Conservation (phyloP, 2,888 invertebrate species). For the Euspilapteryx auroguttella region DNA sequence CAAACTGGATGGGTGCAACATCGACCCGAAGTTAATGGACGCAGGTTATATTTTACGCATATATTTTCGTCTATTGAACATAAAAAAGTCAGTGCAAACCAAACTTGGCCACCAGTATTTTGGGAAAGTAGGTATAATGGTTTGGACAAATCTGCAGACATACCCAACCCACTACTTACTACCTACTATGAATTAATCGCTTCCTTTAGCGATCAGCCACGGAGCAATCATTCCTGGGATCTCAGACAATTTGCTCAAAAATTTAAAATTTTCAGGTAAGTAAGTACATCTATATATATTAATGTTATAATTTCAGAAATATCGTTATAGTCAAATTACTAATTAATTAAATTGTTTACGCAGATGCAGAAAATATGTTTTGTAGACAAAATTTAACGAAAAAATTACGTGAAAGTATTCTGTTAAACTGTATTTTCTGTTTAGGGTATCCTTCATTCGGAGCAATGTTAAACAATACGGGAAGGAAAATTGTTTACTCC, state of each 20-base stretch:
- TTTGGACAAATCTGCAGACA: too few relatives aligned
- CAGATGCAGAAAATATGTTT: not conserved
- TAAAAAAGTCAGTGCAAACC: not conserved
- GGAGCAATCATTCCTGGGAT: too few relatives aligned
- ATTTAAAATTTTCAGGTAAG: too few relatives aligned
- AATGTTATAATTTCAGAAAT: too few relatives aligned
- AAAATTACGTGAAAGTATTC: not conserved
- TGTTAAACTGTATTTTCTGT: conserved; percentile 6
- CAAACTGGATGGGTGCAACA: conserved; percentile 81
- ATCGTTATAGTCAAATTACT: not conserved
- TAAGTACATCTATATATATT: too few relatives aligned
- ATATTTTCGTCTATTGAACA: conserved; percentile 2
- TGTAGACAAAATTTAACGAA: not conserved
- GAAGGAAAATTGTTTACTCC: conserved; percentile 76
- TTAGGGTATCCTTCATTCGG: conserved; percentile 76
- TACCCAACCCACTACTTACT: too few relatives aligned
- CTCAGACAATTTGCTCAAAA: too few relatives aligned
- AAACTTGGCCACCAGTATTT: not conserved
- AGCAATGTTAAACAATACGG: conserved; percentile 69
- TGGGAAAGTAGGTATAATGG: too few relatives aligned
- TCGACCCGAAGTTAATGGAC: conserved; percentile 60
- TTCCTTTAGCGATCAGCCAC: too few relatives aligned
- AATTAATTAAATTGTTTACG: not conserved
- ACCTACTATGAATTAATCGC: too few relatives aligned
- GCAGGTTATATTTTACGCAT: conserved; percentile 22